Base-by-base conservation (phyloP, 1,140 invertebrate genomes). In the Bilobella aurantiaca region DNA sequence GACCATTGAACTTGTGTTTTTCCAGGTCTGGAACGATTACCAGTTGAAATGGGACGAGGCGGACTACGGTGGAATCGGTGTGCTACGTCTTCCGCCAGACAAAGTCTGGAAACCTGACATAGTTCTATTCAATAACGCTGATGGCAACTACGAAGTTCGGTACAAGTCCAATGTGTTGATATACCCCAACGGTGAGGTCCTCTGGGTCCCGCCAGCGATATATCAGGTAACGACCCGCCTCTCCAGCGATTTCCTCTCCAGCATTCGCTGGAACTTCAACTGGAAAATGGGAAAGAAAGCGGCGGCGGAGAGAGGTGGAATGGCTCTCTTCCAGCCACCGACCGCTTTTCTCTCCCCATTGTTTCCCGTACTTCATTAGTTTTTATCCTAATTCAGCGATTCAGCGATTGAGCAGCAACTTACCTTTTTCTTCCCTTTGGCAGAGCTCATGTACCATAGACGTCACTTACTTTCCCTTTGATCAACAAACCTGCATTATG, bases 31-130 rank as follows among this genome's bases (percentile, higher is more conserved):
- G 97, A 88, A 85, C 76, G 97, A 99, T 79, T 98, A 98, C 79
- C 96, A 98, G 78, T 80, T 99, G 72, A 86, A 87, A 77, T 99
- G 96, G 97, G 92, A 98, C 75, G 92, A 97, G 75, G 89, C 92
- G 60, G 91, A 98, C 78, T 99, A 98, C 75, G 95, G 96, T 58
- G 93, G 94, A 53, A 99, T 99, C 69, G 87, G 87, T 30, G 92
- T 96, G 25, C 84, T 99, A 37, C 85, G 96, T 69, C 84, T 99
- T 69, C 91, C 93, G 27, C 94, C 95, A 25, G 94, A 98, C 78
- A 97, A 98, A 85, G 95, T 99, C 63, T 99, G 96, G 96, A 96
- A 96, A 77, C 96, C 97, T 2, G 97, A 99, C 78, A 97, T 99
- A 74, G 96, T 99, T 32, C 83, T 99, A 42, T 99, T 99, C 79